Conservation (phyloP, 92 coral and sea anemone species). For the Phenganax stokvisi region DNA sequence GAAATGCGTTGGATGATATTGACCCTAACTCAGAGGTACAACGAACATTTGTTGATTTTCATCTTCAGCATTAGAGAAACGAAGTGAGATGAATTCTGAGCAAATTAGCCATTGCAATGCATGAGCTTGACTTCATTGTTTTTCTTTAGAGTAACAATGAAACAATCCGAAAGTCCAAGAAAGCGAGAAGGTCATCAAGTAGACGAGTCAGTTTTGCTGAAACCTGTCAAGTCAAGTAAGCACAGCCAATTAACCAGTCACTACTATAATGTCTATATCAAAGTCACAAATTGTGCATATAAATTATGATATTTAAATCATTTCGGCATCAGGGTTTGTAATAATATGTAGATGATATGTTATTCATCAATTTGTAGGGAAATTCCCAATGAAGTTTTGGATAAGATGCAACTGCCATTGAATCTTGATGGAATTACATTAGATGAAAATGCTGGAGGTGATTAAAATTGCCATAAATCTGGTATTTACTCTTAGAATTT, state of each 20-base stretch:
- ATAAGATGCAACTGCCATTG: neutral
- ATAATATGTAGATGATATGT: neutral
- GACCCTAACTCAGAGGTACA: constrained; percentile 19
- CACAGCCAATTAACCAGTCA: neutral
- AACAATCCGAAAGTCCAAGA: neutral
- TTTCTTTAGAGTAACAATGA: constrained; percentile 19
- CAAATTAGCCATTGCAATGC: neutral
- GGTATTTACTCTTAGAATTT: too few species aligned
- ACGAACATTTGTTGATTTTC: neutral
- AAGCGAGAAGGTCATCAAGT: constrained; percentile 17
- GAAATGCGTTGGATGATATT: constrained; percentile 26
- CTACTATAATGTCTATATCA: neutral
- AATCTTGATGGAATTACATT: neutral
- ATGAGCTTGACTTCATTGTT: neutral
- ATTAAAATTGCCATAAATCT: too few species aligned
- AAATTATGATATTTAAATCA: too few species aligned
- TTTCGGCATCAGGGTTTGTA: too few species aligned
- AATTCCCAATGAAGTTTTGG: constrained; percentile 16
- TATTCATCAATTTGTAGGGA: constrained; percentile 7
- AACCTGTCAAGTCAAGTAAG: constrained; percentile 33
- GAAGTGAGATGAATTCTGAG: neutral
- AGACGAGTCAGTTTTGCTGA: constrained; percentile 38
- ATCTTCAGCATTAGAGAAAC: neutral
- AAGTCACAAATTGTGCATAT: too few species aligned
- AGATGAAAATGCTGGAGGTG: constrained; percentile 4